phyloP scores from a whole-genome alignment of 2,888 invertebrate genomes.

The Archaeoteleia sp. region DNA sequence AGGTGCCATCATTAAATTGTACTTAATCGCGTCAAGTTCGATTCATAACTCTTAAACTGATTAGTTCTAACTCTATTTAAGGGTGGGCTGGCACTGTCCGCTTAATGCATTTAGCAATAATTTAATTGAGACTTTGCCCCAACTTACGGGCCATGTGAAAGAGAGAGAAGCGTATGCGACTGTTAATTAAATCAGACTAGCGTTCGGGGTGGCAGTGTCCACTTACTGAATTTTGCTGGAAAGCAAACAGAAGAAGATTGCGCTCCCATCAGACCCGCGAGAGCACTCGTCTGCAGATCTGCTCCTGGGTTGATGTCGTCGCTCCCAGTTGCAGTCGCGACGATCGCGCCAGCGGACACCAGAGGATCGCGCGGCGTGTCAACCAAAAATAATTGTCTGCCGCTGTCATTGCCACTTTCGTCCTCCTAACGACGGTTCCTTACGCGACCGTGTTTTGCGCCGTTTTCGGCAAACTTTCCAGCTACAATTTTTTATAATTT shows the following conservation, averaged over 20 bases:
- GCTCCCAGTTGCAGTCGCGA: conserved; percentile 58
- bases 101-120: conserved; percentile 75
- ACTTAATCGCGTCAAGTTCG: conserved; percentile 50
- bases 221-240: conserved; percentile 74
- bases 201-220: no score
- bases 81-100: conserved; percentile 63
- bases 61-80: conserved; percentile 72
- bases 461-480: conserved; percentile 7
- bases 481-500: background rate
- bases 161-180: conserved; percentile 31
- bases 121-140: conserved; percentile 72
- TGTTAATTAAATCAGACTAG: conserved; percentile 68
- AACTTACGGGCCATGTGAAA: conserved; percentile 54
- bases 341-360: conserved; percentile 69
- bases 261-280: conserved; percentile 71
- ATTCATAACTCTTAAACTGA: conserved; percentile 69
- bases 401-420: conserved; percentile 62
- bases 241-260: conserved; percentile 73
- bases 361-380: conserved; percentile 70
- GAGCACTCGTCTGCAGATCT: conserved; percentile 70
- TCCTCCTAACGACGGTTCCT: conserved; percentile 58
- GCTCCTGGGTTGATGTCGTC: conserved; percentile 67
- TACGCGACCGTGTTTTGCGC: background rate
- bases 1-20: conserved; percentile 49
- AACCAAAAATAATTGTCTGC: conserved; percentile 69